Evolutionary conservation across 2,797 vertebrate genomes (phyloP).

Genomic region (Microtus agrestis): DNA sequence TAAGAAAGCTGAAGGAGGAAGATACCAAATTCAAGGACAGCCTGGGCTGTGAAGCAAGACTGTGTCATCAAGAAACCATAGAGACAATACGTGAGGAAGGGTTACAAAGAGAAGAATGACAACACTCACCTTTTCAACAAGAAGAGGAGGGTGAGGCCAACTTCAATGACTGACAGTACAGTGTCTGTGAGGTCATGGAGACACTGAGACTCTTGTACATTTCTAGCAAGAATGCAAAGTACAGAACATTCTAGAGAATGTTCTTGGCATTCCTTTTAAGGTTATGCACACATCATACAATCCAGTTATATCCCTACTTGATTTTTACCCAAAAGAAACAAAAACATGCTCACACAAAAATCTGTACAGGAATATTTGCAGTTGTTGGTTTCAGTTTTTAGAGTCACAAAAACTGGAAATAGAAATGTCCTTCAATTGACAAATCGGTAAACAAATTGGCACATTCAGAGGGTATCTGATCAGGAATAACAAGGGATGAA

Average conservation of each 20-base stretch:
- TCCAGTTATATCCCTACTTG: background rate
- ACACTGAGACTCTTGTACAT: background rate
- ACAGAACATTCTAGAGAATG: background rate
- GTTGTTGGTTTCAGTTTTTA: slow-evolving; percentile 37
- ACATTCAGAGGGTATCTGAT: background rate
- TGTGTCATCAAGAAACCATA: background rate
- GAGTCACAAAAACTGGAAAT: slow-evolving; percentile 42
- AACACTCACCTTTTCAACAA: background rate
- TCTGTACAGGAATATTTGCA: background rate
- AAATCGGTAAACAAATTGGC: background rate
- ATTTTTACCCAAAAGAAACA: slow-evolving; percentile 8
- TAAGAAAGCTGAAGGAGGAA: background rate
- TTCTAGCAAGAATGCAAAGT: slow-evolving; percentile 27
- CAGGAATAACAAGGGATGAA: slow-evolving; percentile 34
- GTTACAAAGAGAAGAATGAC: background rate
- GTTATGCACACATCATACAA: background rate
- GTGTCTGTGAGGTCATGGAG: background rate
- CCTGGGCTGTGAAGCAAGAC: background rate
- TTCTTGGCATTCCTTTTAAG: slow-evolving; percentile 44
- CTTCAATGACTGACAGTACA: background rate
- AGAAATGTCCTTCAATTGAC: slow-evolving; percentile 44
- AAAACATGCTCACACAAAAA: slow-evolving; percentile 48
- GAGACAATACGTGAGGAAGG: background rate
- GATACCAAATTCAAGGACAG: background rate
- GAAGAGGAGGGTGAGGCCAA: background rate